Conservation (phyloP, 2,888 invertebrate genomes). For the Conops quadrifasciatus region DNA sequence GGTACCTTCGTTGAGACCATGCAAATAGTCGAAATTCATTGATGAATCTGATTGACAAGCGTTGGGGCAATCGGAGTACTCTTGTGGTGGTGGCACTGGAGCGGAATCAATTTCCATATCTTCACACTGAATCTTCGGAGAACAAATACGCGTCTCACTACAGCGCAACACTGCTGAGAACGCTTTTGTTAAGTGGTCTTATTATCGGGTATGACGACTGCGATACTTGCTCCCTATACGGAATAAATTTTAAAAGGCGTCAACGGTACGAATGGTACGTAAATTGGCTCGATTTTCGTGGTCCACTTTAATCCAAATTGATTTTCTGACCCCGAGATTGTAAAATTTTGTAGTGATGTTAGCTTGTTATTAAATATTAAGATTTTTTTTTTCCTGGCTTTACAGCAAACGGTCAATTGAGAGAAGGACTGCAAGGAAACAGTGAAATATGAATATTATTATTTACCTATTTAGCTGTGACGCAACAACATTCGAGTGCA, state of each 20-base stretch:
- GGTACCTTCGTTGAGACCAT: slow-evolving; percentile 51
- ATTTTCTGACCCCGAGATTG: slow-evolving; percentile 15
- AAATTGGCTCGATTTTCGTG: slow-evolving; percentile 16
- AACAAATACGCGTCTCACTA: slow-evolving; percentile 27
- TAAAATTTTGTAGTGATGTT: not conserved
- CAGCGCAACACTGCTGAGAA: slow-evolving; percentile 25
- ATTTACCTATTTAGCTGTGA: slow-evolving; percentile 54
- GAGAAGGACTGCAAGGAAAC: slow-evolving; percentile 51
- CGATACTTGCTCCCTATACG: slow-evolving; percentile 10
- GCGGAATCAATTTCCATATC: slow-evolving; percentile 64
- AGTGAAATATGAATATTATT: slow-evolving; percentile 44
- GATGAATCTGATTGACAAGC: slow-evolving; percentile 58
- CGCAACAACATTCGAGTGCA: slow-evolving; percentile 30
- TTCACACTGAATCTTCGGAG: slow-evolving; percentile 56
- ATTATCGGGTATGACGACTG: slow-evolving; percentile 7
- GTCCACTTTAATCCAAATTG: slow-evolving; percentile 18
- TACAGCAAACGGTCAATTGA: not conserved
- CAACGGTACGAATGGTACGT: slow-evolving; percentile 21
- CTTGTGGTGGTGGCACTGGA: slow-evolving; percentile 57
- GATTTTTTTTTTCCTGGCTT: too few relatives aligned
- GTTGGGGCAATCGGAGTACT: slow-evolving; percentile 51
- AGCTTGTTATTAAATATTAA: not conserved
- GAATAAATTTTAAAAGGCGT: slow-evolving; percentile 29
- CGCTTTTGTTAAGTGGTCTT: slow-evolving; percentile 18
- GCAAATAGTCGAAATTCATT: slow-evolving; percentile 63